Conservation (phyloP, 92 coral and sea anemone species). For the Epizoanthus ramosus region DNA sequence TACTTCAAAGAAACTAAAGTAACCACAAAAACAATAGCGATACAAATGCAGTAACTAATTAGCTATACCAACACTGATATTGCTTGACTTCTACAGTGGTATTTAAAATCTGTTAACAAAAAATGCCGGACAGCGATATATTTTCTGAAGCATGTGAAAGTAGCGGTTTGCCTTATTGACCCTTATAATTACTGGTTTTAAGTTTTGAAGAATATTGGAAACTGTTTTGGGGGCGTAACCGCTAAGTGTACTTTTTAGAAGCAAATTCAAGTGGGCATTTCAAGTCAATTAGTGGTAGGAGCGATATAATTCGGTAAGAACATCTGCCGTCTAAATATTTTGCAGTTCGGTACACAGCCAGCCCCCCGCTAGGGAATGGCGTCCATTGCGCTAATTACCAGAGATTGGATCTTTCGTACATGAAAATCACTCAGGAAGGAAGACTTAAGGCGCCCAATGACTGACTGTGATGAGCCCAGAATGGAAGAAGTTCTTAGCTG, state of each 20-base stretch:
- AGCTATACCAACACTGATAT: no score
- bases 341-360: background rate
- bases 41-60: background rate
- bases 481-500: background rate
- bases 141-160: no score
- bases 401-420: conserved; percentile 15
- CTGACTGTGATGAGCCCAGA: background rate
- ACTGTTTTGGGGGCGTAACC: background rate
- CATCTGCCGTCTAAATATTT: background rate
- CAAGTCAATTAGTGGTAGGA: background rate
- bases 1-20: conserved; percentile 29
- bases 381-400: conserved; percentile 25
- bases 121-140: no score
- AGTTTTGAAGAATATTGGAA: background rate
- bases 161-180: no score
- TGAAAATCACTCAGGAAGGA: conserved; percentile 1
- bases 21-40: conserved; percentile 31
- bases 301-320: background rate
- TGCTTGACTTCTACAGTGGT: no score
- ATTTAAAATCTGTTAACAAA: no score
- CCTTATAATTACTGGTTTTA: background rate
- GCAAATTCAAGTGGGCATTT: conserved; percentile 9
- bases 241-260: conserved; percentile 7
- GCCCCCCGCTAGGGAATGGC: background rate
- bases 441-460: conserved; percentile 8